Evolutionary conservation across 2,113 vertebrate species (phyloP), one percentile per base, ranked within the genome.

Genomic region (Pseudolaguvia tuberculata): DNA sequence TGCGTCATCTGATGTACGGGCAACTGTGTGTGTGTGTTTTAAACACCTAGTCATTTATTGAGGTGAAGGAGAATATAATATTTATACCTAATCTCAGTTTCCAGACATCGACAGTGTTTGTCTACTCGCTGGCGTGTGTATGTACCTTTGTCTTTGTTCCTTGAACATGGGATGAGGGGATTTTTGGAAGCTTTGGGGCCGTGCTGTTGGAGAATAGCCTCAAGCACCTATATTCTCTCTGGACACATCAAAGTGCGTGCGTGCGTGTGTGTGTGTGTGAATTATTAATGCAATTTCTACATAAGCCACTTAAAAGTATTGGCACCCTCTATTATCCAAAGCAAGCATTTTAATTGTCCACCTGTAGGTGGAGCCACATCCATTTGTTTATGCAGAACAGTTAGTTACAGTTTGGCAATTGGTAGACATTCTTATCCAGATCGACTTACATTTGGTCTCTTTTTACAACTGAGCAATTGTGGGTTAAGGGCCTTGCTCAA

Each of bases 201-300:
- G 25, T 72, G 8, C 70, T 68, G 18, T 39, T 31, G 52, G 27
- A 45, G 31, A 76, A 52, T 58, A 82, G 78, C 73, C 47, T 70
- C 15, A 59, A 18, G 72, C 7, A 2, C 17, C 67, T 62, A 61
- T 56, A 21, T 1, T 70, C 51, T 52, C 65, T 73, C n/a, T 57
- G 73, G 75, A 79, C 69, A 56, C n/a, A 23, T 75, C 25, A 42
- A 7, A 48, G 15, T 21, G 42, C 23, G 51, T 14, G 5, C 23
- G 70, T 56, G n/a, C 4, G 31, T 77, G 27, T 63, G 39, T 31
- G 65, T 42, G 75, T 25, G 65, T 61, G 29, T 58, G 70, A 56
- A 23, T 71, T 17, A 70, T 51, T 23, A 25, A 7, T 56, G 18
- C 8, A 15, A 45, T 45, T n/a, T 45, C 18, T n/a, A 5, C 12